Percentiles rank a stretch among this genome's conserved stretches.
Evolutionary conservation across 2,888 invertebrate genomes (phyloP).

Genomic region (Cotesia congregata): DNA sequence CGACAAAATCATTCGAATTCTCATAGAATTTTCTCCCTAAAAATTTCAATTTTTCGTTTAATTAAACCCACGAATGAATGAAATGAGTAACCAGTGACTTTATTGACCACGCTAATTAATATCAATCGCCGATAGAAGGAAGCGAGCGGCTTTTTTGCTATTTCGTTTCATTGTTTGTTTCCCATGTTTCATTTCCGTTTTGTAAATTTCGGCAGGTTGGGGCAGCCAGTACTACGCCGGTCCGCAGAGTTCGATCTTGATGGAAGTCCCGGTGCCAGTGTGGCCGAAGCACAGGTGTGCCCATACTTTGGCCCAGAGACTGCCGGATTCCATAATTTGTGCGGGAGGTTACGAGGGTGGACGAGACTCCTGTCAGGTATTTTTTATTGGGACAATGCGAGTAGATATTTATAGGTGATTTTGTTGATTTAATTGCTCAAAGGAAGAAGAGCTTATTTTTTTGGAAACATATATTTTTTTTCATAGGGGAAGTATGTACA

Average conservation of each 20-base stretch:
- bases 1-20: too few species aligned
- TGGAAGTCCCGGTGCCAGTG: slow-evolving; percentile 85
- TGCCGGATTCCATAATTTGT: slow-evolving; percentile 81
- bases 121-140: background rate
- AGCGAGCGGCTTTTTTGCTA: background rate
- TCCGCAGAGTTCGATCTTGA: slow-evolving; percentile 76
- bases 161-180: background rate
- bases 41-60: too few species aligned
- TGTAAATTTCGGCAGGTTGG: slow-evolving; percentile 75
- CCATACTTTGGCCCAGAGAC: slow-evolving; percentile 75
- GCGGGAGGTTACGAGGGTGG: slow-evolving; percentile 84
- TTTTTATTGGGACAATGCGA: background rate
- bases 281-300: slow-evolving; percentile 81
- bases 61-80: too few species aligned
- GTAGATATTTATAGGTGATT: too few species aligned
- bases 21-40: too few species aligned
- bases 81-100: too few species aligned
- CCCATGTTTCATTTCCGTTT: background rate
- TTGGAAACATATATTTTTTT: too few species aligned
- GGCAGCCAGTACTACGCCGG: slow-evolving; percentile 82
- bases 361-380: slow-evolving; percentile 86
- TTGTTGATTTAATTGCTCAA: too few species aligned
- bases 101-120: background rate
- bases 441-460: too few species aligned
- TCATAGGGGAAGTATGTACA: too few species aligned